These are phyloP conservation scores for Steinernema khuongi DNA, from an alignment of 1,140 invertebrate genomes.

Conservation along the genomic window DNA sequence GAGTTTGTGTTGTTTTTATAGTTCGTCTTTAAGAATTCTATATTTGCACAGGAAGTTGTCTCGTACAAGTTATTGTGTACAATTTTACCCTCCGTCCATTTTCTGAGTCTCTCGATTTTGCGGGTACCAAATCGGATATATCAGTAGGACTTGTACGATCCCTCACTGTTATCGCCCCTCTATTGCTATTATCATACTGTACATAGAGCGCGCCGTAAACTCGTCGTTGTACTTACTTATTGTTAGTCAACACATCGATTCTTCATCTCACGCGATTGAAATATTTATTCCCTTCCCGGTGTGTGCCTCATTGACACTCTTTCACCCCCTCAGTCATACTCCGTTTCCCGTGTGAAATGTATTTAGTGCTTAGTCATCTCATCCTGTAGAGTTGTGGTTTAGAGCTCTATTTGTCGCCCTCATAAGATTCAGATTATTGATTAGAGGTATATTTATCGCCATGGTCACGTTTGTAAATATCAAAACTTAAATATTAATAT, in stretches of 20 bases:
- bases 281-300: slow-evolving; percentile 4
- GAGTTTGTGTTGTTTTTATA: not conserved
- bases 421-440: not conserved
- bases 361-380: not conserved
- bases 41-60: not conserved
- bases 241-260: not conserved
- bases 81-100: not conserved
- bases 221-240: not conserved
- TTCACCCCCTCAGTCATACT: too few species aligned
- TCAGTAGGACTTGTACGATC: slow-evolving; percentile 1
- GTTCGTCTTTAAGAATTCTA: not conserved
- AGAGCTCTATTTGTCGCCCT: not conserved
- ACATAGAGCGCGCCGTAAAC: not conserved
- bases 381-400: not conserved
- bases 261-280: not conserved
- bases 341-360: not conserved
- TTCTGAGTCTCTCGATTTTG: slow-evolving; percentile 16
- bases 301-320: not conserved
- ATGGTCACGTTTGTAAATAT: slow-evolving; percentile 2
- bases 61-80: not conserved
- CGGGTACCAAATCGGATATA: slow-evolving; percentile 14
- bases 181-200: not conserved
- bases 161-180: not conserved
- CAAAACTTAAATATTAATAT: slow-evolving; percentile 10
- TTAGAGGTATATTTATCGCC: slow-evolving; percentile 3